Conservation (phyloP, 2,888 invertebrate genomes). For the Ochropleura plecta region DNA sequence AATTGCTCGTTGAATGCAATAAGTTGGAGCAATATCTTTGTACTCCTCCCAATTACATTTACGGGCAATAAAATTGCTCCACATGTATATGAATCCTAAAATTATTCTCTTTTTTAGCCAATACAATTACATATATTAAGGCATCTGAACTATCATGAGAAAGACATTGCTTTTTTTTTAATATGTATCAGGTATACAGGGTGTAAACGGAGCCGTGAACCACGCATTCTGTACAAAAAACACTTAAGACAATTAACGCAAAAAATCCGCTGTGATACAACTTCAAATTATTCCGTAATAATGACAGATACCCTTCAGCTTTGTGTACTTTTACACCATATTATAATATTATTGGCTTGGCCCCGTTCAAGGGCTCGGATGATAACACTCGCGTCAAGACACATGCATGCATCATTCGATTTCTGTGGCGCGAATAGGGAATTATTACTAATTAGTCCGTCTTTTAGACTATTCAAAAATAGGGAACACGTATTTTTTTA, state of each 20-base stretch:
- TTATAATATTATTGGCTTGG: neutral
- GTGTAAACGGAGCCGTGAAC: too few species aligned
- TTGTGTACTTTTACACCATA: too few species aligned
- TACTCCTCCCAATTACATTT: neutral
- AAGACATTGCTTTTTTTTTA: neutral
- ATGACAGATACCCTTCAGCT: too few species aligned
- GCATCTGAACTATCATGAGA: constrained; percentile 25
- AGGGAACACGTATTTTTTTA: too few species aligned
- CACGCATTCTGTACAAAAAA: too few species aligned
- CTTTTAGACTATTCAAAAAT: too few species aligned
- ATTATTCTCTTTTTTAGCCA: constrained; percentile 10
- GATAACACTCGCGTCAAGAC: neutral
- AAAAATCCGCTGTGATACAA: too few species aligned
- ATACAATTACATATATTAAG: constrained; percentile 19
- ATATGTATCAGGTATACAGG: neutral
- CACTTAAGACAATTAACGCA: too few species aligned
- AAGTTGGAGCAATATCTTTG: neutral
- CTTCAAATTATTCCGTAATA: too few species aligned
- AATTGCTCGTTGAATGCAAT: constrained; percentile 1
- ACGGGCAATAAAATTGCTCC: neutral
- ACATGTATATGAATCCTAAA: neutral
- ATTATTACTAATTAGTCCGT: too few species aligned
- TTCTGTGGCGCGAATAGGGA: neutral
- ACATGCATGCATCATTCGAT: neutral
- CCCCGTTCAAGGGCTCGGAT: neutral